These are phyloP conservation scores for Perccottus glenii DNA, from an alignment of 2,113 vertebrate genomes.

Conservation along the genomic window DNA sequence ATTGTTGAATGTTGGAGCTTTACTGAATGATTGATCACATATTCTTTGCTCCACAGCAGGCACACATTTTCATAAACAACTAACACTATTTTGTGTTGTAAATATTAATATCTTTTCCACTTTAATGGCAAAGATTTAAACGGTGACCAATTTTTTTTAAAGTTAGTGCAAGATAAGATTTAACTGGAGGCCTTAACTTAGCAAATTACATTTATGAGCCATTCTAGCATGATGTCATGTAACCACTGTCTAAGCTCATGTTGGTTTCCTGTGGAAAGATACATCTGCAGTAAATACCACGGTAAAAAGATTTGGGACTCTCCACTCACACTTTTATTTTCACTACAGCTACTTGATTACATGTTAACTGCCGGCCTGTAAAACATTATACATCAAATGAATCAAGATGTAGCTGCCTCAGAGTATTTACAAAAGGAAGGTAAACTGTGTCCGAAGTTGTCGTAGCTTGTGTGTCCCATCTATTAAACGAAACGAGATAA, in stretches of 20 bases:
- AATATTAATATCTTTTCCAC: no score
- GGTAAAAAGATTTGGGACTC: neutral
- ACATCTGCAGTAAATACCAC: neutral
- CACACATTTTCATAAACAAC: no score
- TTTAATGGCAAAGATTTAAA: no score
- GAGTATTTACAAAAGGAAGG: neutral
- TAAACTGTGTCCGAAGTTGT: neutral
- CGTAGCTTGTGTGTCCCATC: neutral
- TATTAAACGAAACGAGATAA: neutral
- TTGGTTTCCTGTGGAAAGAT: conserved; percentile 18
- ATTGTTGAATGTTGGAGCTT: no score
- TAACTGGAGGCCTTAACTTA: neutral
- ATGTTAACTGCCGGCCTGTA: neutral
- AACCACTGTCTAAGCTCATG: neutral
- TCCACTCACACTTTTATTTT: neutral
- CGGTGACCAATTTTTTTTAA: no score
- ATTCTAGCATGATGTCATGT: conserved; percentile 1
- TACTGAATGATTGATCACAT: no score
- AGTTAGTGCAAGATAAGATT: neutral
- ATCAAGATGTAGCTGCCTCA: no score
- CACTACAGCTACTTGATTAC: neutral
- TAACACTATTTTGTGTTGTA: neutral
- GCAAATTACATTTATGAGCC: neutral
- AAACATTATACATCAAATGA: neutral
- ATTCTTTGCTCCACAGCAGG: no score